Base-by-base conservation (phyloP, 2,113 vertebrate genomes). In the Sapayoa aenigma region DNA sequence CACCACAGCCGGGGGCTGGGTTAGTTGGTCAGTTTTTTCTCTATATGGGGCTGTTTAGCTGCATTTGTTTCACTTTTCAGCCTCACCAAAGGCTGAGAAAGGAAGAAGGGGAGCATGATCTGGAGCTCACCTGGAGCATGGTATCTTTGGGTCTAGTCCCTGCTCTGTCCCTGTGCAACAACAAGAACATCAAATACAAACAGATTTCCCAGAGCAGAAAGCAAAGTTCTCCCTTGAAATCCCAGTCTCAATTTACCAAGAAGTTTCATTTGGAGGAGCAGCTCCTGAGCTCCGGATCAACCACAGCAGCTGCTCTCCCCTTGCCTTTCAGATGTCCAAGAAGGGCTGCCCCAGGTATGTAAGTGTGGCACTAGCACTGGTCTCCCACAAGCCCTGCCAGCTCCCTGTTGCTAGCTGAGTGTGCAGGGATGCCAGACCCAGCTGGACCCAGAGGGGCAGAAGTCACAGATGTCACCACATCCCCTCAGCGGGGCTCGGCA, bases 281-380 rank as follows among this genome's bases (percentile, higher is more conserved):
- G 67, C n/a, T 24, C 39, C 23, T 15, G 74, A 60, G 46, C 2
- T 87, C 49, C 0, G 0, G 33, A 37, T 12, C 21, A 25, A 31
- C 82, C 19, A 3, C 1, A 22, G 6, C 50, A 55, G 3, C 53
- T 72, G 52, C 19, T 7, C 46, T 27, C 37, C 50, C 30, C 76
- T 42, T 31, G 4, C 33, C 21, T 55, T 49, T 19, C 68, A 14
- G 14, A 15, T 9, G 20, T 21, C 72, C 59, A 12, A n/a, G 33
- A 15, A 4, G 0, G 0, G 30, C 42, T 19, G 18, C 9, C 66
- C 2, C 42, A n/a, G 35, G 71, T 12, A 18, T 2, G 0, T 0
- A 14, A 6, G 6, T 4, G 31, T 49, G 46, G 23, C 49, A 42
- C 24, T 46, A 80, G 11, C 19, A 22, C 28, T 3, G 2, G 7